Conservation (phyloP, 2,113 vertebrate genomes). For the Ammodramus savannarum region DNA sequence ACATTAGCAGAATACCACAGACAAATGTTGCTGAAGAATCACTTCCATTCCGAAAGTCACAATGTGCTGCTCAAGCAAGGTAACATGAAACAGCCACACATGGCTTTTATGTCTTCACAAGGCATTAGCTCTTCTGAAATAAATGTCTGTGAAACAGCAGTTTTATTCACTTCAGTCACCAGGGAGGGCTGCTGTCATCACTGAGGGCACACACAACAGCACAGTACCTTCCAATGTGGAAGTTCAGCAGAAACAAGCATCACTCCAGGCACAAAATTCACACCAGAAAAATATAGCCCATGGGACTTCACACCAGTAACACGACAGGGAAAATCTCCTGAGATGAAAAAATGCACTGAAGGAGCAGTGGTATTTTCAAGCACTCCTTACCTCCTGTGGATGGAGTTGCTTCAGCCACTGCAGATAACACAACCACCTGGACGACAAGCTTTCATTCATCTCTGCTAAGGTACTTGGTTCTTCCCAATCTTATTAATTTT, state of each 20-base stretch:
- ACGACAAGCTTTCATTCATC: neutral
- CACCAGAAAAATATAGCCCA: neutral
- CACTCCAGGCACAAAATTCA: neutral
- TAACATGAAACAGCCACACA: neutral
- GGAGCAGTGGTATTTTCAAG: neutral
- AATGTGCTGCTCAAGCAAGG: neutral
- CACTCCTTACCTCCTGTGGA: neutral
- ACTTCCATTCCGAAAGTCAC: neutral
- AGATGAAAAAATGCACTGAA: neutral
- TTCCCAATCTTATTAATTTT: neutral
- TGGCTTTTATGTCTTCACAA: neutral
- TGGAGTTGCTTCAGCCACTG: neutral
- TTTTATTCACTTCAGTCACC: neutral
- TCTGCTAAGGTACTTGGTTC: neutral
- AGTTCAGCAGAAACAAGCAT: neutral
- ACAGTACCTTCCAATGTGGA: neutral
- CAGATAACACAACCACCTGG: neutral
- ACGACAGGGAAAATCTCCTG: neutral
- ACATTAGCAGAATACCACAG: accelerated
- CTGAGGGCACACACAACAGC: neutral
- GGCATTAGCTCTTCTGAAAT: neutral
- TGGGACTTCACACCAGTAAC: neutral
- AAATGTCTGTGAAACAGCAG: neutral
- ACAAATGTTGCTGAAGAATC: neutral
- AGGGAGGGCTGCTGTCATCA: neutral